These are phyloP conservation scores for Corythornis madagascariensis DNA, from an alignment of 2,113 vertebrate genomes.

Conservation along the genomic window DNA sequence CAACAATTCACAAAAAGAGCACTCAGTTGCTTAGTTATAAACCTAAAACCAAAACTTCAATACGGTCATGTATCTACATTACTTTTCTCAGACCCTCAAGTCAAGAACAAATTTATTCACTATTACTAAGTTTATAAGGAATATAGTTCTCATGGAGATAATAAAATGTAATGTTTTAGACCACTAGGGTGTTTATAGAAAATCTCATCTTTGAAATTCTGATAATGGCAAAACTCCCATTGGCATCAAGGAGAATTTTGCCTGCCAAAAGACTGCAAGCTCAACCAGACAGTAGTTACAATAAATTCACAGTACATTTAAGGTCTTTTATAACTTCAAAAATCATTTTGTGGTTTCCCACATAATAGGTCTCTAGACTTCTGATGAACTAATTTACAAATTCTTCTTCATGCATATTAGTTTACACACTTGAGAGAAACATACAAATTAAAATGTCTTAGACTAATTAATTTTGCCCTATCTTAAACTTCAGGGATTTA, in stretches of 20 bases:
- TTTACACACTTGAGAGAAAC: slow-evolving; percentile 7
- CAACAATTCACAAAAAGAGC: background rate
- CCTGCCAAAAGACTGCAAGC: slow-evolving; percentile 24
- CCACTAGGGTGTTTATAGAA: background rate
- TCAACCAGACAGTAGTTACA: slow-evolving; percentile 6
- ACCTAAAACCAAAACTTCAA: background rate
- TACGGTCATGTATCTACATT: background rate
- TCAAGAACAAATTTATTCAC: slow-evolving; percentile 9
- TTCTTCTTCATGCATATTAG: slow-evolving; percentile 1
- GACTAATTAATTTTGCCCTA: background rate
- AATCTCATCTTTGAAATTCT: background rate
- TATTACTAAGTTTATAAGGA: background rate
- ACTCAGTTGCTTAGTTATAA: background rate
- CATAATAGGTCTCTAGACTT: background rate
- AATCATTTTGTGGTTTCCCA: background rate
- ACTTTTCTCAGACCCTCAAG: background rate
- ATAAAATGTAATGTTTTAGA: slow-evolving; percentile 8
- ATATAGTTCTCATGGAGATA: background rate
- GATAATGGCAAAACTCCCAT: slow-evolving; percentile 6
- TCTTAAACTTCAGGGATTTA: background rate
- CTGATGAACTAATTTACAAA: background rate
- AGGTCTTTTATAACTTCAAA: slow-evolving; percentile 12
- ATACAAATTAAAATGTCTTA: background rate
- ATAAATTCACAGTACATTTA: slow-evolving; percentile 10
- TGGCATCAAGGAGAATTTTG: slow-evolving; percentile 14